These are phyloP conservation scores for Emys orbicularis DNA, from an alignment of 2,797 vertebrate species.

Conservation along the genomic window DNA sequence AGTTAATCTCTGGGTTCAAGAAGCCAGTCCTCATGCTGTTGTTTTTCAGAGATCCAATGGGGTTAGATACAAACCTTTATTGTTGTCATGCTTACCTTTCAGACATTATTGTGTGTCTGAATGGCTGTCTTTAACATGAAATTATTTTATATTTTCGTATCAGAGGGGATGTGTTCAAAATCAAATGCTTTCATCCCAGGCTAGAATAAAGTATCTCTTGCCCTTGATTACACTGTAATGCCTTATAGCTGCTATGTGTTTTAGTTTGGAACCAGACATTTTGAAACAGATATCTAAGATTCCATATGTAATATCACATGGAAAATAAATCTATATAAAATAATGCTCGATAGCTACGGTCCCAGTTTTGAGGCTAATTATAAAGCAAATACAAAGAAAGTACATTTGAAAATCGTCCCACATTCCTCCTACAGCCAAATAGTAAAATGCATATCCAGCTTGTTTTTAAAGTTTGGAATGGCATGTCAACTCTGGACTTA, in stretches of 20 bases:
- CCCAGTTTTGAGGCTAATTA: not conserved
- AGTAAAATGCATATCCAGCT: not conserved
- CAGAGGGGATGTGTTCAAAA: not conserved
- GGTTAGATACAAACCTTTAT: not conserved
- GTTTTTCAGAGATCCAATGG: not conserved
- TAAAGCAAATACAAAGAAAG: not conserved
- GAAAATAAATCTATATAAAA: slow-evolving; percentile 9
- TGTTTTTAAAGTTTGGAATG: not conserved
- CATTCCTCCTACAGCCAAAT: not conserved
- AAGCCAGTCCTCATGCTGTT: not conserved
- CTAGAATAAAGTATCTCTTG: not conserved
- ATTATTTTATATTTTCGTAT: not conserved
- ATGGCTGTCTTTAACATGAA: not conserved
- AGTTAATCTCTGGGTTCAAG: not conserved
- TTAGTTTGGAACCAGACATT: not conserved
- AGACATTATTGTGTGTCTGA: not conserved
- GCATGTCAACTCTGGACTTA: not conserved
- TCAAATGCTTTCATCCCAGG: not conserved
- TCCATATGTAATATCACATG: not conserved
- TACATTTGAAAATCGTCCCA: not conserved
- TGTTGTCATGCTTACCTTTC: not conserved
- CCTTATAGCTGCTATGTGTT: not conserved
- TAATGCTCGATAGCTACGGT: not conserved
- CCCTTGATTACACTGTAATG: not conserved
- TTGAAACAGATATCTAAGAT: not conserved